Evolutionary conservation across 2,888 invertebrate genomes (phyloP).

Genomic region (Ctena decussata): DNA sequence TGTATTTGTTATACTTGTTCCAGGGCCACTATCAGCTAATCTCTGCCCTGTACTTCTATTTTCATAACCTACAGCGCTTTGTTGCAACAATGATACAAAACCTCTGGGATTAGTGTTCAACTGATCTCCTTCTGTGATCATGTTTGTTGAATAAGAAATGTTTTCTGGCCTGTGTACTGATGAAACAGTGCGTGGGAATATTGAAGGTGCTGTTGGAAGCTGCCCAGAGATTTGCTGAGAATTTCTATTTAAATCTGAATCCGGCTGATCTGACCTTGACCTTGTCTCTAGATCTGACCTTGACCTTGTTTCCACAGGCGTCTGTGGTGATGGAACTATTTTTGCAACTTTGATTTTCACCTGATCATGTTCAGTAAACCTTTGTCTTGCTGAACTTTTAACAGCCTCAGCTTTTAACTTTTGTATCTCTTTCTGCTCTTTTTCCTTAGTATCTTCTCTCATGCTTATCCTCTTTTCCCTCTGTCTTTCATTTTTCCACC

Average conservation of each 20-base stretch:
- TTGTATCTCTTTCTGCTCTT: not conserved
- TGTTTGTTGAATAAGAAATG: not conserved
- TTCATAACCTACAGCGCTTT: not conserved
- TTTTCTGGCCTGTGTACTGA: not conserved
- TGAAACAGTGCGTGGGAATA: not conserved
- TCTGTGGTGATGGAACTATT: constrained; percentile 6
- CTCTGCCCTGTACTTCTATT: not conserved
- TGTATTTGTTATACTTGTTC: not conserved
- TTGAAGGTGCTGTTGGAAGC: not conserved
- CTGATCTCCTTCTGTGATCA: not conserved
- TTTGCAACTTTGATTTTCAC: not conserved
- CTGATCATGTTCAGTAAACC: not conserved
- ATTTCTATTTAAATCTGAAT: not conserved
- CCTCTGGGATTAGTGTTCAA: not conserved
- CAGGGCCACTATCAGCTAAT: not conserved
- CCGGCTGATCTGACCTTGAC: not conserved
- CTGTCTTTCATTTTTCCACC: constrained; percentile 87
- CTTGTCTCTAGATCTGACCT: not conserved
- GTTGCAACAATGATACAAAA: not conserved
- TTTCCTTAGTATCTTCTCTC: not conserved
- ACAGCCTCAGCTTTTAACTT: not conserved
- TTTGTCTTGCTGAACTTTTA: not conserved
- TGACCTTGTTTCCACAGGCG: not conserved
- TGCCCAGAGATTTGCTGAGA: not conserved
- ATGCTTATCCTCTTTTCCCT: constrained; percentile 66